These are phyloP conservation scores for Patagioenas fasciata DNA, from an alignment of 2,113 vertebrate genomes.

Conservation along the genomic window DNA sequence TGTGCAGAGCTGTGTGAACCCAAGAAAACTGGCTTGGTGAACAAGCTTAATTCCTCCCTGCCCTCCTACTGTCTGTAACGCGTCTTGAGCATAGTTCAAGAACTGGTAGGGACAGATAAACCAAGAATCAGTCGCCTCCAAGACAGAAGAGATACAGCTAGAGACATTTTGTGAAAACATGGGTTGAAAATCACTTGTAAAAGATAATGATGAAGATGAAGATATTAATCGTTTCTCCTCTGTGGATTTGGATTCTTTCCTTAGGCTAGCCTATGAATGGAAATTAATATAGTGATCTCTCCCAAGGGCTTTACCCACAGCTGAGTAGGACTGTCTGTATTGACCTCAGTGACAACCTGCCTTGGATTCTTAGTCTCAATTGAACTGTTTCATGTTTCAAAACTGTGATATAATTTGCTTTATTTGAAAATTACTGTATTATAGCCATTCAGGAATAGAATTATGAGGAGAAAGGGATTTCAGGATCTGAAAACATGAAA, in stretches of 20 bases:
- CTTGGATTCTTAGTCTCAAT: not conserved
- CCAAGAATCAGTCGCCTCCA: not conserved
- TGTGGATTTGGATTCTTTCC: not conserved
- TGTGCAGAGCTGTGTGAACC: slow-evolving; percentile 1
- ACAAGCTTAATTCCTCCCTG: not conserved
- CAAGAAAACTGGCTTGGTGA: not conserved
- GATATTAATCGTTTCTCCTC: not conserved
- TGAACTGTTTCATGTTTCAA: not conserved
- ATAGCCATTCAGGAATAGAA: not conserved
- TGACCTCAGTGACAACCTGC: not conserved
- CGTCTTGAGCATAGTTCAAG: not conserved
- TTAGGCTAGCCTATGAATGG: not conserved
- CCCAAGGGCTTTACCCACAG: not conserved
- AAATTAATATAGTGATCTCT: not conserved
- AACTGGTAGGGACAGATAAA: not conserved
- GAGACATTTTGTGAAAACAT: not conserved
- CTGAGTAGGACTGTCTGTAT: not conserved
- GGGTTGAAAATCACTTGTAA: not conserved
- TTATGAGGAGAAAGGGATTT: not conserved
- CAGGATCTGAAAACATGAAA: not conserved
- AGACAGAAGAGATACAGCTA: not conserved
- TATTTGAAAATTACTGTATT: not conserved
- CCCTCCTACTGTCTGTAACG: not conserved
- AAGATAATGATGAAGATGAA: not conserved
- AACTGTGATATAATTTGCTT: not conserved